Evolutionary conservation across 2,797 vertebrate genomes (phyloP).

Genomic region (Sternarchorhynchus goeldii): DNA sequence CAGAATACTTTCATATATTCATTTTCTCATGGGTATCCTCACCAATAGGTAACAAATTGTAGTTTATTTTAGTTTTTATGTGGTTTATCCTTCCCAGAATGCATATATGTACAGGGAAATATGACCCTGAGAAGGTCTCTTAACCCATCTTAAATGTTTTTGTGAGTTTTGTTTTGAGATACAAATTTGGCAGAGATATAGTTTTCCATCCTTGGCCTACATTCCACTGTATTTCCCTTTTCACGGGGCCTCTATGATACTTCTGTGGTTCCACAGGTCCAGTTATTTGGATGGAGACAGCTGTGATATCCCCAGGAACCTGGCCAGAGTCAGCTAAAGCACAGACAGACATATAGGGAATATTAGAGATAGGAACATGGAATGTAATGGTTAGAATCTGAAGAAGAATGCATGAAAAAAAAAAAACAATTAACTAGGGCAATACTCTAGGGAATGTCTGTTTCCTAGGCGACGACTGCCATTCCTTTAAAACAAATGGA

Average conservation of each 20-base stretch:
- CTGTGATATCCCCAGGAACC: conserved; percentile 18
- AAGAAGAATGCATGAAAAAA: conserved; percentile 33
- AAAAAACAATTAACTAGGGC: conserved; percentile 68
- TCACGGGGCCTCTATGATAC: not conserved
- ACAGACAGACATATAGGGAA: conserved; percentile 53
- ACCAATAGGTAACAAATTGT: not conserved
- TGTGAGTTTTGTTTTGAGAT: conserved; percentile 15
- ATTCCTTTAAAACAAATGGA: conserved; percentile 68
- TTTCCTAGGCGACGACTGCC: conserved; percentile 70
- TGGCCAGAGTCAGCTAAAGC: not conserved
- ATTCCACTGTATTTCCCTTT: conserved; percentile 37
- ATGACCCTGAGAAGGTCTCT: not conserved
- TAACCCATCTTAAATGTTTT: conserved; percentile 16
- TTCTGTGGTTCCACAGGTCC: conserved; percentile 5
- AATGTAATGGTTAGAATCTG: conserved; percentile 9
- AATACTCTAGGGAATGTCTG: conserved; percentile 69
- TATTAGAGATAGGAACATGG: conserved; percentile 58
- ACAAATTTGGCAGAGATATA: conserved; percentile 26
- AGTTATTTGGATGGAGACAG: conserved; percentile 16
- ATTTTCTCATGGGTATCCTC: not conserved
- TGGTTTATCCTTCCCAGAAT: conserved; percentile 6
- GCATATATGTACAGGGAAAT: not conserved
- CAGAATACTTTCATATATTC: not conserved
- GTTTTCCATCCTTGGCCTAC: conserved; percentile 17
- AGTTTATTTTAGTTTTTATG: not conserved